Evolutionary conservation across 2,888 invertebrate genomes (phyloP).

Genomic region (Sphaerophoria rueppellii): DNA sequence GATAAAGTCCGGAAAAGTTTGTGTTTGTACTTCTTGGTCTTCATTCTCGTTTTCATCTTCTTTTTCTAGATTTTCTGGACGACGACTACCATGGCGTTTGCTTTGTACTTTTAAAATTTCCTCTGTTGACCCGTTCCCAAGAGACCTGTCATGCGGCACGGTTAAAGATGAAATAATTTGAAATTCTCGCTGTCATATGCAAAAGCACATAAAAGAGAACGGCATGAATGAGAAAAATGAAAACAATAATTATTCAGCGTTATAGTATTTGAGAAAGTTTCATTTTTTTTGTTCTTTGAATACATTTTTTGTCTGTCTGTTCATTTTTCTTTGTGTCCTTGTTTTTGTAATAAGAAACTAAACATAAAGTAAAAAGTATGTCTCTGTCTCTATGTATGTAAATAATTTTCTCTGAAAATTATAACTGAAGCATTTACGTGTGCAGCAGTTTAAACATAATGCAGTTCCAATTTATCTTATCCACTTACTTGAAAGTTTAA

Average conservation of each 20-base stretch:
- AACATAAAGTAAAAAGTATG: constrained; percentile 26
- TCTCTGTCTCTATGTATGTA: too few species aligned
- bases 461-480: constrained; percentile 57
- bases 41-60: constrained; percentile 25
- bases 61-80: constrained; percentile 15
- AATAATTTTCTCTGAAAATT: background rate
- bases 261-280: constrained; percentile 60
- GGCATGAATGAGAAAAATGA: constrained; percentile 49
- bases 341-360: constrained; percentile 13
- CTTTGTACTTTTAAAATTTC: constrained; percentile 62
- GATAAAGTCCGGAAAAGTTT: constrained; percentile 57
- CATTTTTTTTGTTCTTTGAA: constrained; percentile 1
- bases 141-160: constrained; percentile 25
- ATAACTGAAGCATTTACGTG: constrained; percentile 23
- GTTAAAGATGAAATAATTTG: constrained; percentile 37
- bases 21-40: constrained; percentile 14
- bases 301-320: background rate
- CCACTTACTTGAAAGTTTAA: constrained; percentile 58
- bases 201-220: background rate
- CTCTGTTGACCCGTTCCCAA: constrained; percentile 43
- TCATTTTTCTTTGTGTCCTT: background rate
- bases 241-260: constrained; percentile 57
- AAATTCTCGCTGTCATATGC: constrained; percentile 51
- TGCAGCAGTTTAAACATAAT: constrained; percentile 46
- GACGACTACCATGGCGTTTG: constrained; percentile 51